A percentile compares a stretch with the other conserved stretches of the same genome.
These are phyloP conservation scores for Junonia oenone DNA, from an alignment of 2,888 invertebrate species.

Conservation along the genomic window DNA sequence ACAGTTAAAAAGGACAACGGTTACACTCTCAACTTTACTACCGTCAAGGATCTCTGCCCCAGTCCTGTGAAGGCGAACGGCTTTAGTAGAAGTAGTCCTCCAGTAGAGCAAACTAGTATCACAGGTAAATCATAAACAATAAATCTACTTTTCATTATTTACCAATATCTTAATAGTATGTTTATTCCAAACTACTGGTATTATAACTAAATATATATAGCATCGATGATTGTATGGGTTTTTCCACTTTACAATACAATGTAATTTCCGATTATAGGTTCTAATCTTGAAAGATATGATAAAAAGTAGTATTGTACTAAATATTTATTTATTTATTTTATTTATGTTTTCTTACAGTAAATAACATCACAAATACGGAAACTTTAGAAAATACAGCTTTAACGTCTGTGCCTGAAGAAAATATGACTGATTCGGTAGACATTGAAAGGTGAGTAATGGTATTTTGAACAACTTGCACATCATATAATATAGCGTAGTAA, in stretches of 20 bases:
- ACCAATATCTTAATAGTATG: no score
- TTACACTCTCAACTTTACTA: constrained; percentile 71
- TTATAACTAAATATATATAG: no score
- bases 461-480: no score
- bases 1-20: constrained; percentile 76
- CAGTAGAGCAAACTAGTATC: constrained; percentile 71
- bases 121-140: constrained; percentile 47
- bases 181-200: no score
- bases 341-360: constrained; percentile 57
- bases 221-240: no score
- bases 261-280: neutral
- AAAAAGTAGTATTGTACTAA: neutral
- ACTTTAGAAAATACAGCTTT: constrained; percentile 72
- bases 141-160: neutral
- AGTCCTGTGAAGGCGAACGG: constrained; percentile 74
- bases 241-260: no score
- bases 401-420: constrained; percentile 68
- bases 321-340: neutral
- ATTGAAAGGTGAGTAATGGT: constrained; percentile 65
- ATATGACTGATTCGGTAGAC: constrained; percentile 68
- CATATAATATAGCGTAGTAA: no score
- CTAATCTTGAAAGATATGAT: neutral
- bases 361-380: constrained; percentile 75
- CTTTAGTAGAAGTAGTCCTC: constrained; percentile 70
- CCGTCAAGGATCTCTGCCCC: constrained; percentile 71